These are phyloP conservation scores for Megaceryle alcyon DNA, from an alignment of 2,797 vertebrate genomes.

Conservation along the genomic window DNA sequence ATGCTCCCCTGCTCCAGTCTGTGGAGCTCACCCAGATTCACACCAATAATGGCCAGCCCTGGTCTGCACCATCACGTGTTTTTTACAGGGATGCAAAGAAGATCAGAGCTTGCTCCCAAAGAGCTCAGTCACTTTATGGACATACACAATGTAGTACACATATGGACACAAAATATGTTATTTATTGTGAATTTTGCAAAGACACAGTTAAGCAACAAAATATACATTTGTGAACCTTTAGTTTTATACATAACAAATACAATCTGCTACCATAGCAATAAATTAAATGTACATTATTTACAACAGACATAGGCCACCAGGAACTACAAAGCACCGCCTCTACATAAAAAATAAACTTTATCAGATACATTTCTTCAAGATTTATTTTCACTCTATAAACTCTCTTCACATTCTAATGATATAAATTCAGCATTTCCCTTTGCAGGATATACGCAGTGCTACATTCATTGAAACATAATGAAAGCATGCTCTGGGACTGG, in stretches of 20 bases:
- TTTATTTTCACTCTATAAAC: slow-evolving; percentile 48
- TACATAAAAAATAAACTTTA: slow-evolving; percentile 72
- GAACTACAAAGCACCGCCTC: slow-evolving; percentile 77
- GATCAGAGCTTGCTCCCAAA: not conserved
- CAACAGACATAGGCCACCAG: slow-evolving; percentile 80
- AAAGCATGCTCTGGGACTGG: slow-evolving; percentile 38
- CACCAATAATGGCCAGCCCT: rapidly evolving
- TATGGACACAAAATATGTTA: slow-evolving; percentile 97
- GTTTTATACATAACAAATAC: slow-evolving; percentile 91
- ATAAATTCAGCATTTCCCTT: slow-evolving; percentile 39
- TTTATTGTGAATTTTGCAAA: slow-evolving; percentile 88
- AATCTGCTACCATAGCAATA: slow-evolving; percentile 88
- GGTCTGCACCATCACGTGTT: rapidly evolving
- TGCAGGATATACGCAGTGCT: slow-evolving; percentile 24
- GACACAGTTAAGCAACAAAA: slow-evolving; percentile 96
- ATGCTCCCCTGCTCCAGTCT: rapidly evolving
- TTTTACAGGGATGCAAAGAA: not conserved
- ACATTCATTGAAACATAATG: slow-evolving; percentile 29
- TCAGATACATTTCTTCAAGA: slow-evolving; percentile 48
- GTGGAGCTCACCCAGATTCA: not conserved
- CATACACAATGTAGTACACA: not conserved
- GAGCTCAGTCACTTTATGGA: rapidly evolving
- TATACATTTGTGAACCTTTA: slow-evolving; percentile 93
- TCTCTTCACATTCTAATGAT: slow-evolving; percentile 36
- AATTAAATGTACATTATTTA: slow-evolving; percentile 94